Base-by-base conservation (phyloP, 2,888 invertebrate genomes). In the Drosophila borealis region DNA sequence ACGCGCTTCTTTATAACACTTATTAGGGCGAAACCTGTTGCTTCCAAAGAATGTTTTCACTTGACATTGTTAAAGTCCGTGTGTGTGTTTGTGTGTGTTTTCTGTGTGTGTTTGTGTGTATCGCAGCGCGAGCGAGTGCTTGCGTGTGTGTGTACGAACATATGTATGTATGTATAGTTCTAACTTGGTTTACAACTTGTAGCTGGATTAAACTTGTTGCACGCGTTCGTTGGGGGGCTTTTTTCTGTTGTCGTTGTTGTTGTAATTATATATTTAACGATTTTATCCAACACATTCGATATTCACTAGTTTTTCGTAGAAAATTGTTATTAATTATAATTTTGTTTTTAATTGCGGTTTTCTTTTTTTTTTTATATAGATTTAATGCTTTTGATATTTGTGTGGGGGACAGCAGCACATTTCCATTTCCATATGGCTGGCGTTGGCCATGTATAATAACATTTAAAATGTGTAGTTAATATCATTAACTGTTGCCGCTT, bases 1-100 rank as follows among this genome's bases (percentile, higher is more conserved):
- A 75, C 72, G 77, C 77, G 74, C 60, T 76, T 69, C 75, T 77
- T 75, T 76, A 78, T 70, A 79, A 72, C 77, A 76, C 74, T 85
- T 83, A 76, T 82, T 83, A 78, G 73, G 81, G 81, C 76, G 83
- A 89, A 89, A 87, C 87, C 89, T 87, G 87, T 87, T 87, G 87
- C 82, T 86, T 89, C 86, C 86, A 80, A 80, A 88, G 88, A 86
- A 85, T 86, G 86, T 88, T 88, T 86, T 89, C 82, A 87, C 89
- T 89, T 87, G 78, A 79, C 82, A 84, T 82, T 88, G 78, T 80
- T 89, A 79, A 46, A 67, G 78, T 77, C 72, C 76, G 45, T 44
- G 60, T 63, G 49, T 65, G 64, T 73, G 34, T 51, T 29, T 61
- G 63, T 65, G 45, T 75, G 19, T 70, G 51, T 56, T 59, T 62